Evolutionary conservation across 1,140 invertebrate species (phyloP).

Genomic region (Monomorium pharaonis): DNA sequence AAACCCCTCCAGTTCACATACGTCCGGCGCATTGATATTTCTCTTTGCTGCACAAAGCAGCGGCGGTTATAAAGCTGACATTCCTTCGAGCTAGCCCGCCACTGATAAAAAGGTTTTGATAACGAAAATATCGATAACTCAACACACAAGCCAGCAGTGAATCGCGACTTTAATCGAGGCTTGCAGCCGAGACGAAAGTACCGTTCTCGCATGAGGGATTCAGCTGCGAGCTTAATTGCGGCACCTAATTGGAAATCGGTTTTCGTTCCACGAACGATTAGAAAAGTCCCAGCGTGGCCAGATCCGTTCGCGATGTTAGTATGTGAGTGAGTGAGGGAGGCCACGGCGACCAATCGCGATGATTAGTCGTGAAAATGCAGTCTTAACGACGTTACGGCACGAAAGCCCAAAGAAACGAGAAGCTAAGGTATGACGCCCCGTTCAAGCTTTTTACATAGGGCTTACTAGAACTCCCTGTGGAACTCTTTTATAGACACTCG

Average conservation of each 20-base stretch:
- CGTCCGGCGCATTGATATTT: conserved; percentile 7
- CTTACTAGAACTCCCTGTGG: not conserved
- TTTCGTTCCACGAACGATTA: conserved; percentile 51
- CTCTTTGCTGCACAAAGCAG: conserved; percentile 18
- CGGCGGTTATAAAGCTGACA: conserved; percentile 13
- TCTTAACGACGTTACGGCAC: conserved; percentile 75
- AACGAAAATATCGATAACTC: conserved; percentile 45
- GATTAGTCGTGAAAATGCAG: conserved; percentile 64
- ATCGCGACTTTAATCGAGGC: conserved; percentile 23
- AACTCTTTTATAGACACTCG: not conserved
- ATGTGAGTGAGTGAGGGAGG: conserved; percentile 51
- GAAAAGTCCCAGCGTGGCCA: conserved; percentile 29
- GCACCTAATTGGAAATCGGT: conserved; percentile 40
- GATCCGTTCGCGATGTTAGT: conserved; percentile 33
- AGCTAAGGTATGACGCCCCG: conserved; percentile 40
- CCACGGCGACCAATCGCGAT: conserved; percentile 50
- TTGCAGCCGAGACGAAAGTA: not conserved
- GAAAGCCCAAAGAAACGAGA: conserved; percentile 70
- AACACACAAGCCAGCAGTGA: not conserved
- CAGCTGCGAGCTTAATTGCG: conserved; percentile 40
- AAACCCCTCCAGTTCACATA: conserved; percentile 1
- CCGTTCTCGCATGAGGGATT: conserved; percentile 11
- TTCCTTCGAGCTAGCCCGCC: conserved; percentile 21
- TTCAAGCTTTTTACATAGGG: conserved; percentile 4
- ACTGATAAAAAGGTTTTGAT: conserved; percentile 39